Base-by-base conservation (phyloP, 2,888 invertebrate genomes). In the Melolontha melolontha region DNA sequence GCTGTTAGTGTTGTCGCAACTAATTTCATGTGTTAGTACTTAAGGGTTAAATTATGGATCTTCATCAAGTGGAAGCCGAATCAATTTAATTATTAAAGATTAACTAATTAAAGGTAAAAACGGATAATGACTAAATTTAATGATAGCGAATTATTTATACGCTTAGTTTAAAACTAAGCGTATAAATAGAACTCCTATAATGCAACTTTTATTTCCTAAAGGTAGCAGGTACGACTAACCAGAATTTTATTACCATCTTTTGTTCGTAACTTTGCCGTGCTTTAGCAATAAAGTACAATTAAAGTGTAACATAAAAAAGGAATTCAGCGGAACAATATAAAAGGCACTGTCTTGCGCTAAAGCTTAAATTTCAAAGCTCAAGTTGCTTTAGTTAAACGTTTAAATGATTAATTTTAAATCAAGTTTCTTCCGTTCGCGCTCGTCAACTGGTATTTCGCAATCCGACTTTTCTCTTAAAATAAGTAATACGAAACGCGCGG, bases 201-300 rank as follows among this genome's bases (percentile, higher is more conserved):
- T 34, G 10, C 5, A 34, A 34, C 8, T 34, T 34, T 34, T 34
- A 34, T 34, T 34, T 34, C 34, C 4, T 8, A 34, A 34, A 34
- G 10, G 47, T 47, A 47, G 17, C 17, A 8, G 14, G 8, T 5
- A 47, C 47, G 22, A 44, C 22, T 12, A 29, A 29, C 59, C 42
- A 44, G 59, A 44, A 59, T 59, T 59, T 59, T 59, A 59, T 59
- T 59, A 59, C 34, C 6, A 34, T 44, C 44, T 59, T 40, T 27
- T 44, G 40, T 54, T 51, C 27, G 51, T 51, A 51, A 51, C 29
- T 51, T 41, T 40, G 40, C 41, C 55, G 22, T 40, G 44, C 59
- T 44, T 59, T 44, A 42, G 44, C 59, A 59, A 44, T 59, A 59
- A 59, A 59, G 42, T 59, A 59, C 59, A 59, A 59, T 59, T 59